Evolutionary conservation across 2,113 vertebrate species (phyloP).

Genomic region (Rhinichthys klamathensis): DNA sequence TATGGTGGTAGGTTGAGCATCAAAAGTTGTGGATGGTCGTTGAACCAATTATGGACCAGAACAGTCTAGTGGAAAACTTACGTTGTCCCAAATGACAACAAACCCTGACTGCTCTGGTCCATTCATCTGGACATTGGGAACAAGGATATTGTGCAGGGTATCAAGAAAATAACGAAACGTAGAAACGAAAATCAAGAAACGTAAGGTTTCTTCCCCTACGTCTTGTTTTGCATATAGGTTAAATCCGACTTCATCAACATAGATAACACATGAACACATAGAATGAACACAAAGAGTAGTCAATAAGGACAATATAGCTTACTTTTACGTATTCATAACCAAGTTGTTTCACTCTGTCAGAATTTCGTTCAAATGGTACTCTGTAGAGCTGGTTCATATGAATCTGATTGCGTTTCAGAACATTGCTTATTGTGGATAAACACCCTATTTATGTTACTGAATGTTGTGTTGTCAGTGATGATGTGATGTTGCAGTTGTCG

Average conservation of each 20-base stretch:
- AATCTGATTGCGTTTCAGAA: not conserved
- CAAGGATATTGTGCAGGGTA: not conserved
- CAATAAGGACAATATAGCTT: not conserved
- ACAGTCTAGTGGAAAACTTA: not conserved
- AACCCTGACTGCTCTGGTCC: not conserved
- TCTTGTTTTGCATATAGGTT: too few relatives aligned
- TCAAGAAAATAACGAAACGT: too few relatives aligned
- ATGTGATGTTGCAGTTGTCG: not conserved
- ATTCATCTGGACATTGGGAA: not conserved
- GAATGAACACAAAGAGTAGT: not conserved
- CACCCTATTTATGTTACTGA: not conserved
- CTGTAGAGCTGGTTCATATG: too few relatives aligned
- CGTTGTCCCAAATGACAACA: not conserved
- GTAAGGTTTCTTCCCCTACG: too few relatives aligned
- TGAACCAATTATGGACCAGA: not conserved
- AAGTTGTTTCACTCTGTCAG: too few relatives aligned
- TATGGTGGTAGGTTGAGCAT: not conserved
- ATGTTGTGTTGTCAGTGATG: constrained; percentile 5
- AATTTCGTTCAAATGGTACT: not conserved
- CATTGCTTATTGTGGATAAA: not conserved
- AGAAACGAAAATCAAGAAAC: too few relatives aligned
- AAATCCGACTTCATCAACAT: too few relatives aligned
- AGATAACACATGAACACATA: too few relatives aligned
- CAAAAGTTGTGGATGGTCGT: not conserved
- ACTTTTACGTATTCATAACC: too few relatives aligned